Base-by-base conservation (phyloP, 2,888 invertebrate species). In the Serrognathus titanus region DNA sequence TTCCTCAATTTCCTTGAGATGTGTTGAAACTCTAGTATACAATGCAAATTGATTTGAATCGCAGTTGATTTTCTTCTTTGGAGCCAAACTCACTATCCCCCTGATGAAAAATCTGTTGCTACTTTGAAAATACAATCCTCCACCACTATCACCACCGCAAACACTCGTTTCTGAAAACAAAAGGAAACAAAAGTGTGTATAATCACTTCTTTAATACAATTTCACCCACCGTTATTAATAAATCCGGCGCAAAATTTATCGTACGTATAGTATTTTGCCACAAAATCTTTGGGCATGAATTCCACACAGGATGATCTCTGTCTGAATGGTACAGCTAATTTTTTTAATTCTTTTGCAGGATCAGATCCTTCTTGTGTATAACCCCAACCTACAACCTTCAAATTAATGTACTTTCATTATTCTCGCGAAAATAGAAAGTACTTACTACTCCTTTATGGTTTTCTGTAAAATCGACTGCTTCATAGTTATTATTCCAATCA, bases 331-430 rank as follows among this genome's bases (percentile, higher is more conserved):
- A 64, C 53, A 45, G 40, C 48, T 3, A 66, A 24, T 52, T 64
- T 57, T 53, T 63, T 62, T 13, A 65, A 53, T 13, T 51, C 63
- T 10, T 69, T 66, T 5, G 73, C 66, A 1, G 70, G 69, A 5
- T 51, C 24, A 10, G 57, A 59, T 13, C 50, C 53, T 49, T 67
- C 55, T 37, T 45, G 52, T n/a, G 72, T 73, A 40, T 55, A 70
- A 11, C 73, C 73, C 71, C 71, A 73, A 12, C 73, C 73, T 12
- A 68, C 66, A 2, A 71, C 66, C 73, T 72, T 49, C 53, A 55
- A 37, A 9, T n/a, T 57, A 12, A 12, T 47, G 3, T 6, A 7
- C 4, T 31, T 5, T 31, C 12, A 41, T 13, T 7, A 10, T 40
- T 40, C 7, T 11, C 11, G 7, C 4, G 3, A 40, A 12, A 40